Evolutionary conservation across 2,888 invertebrate species (phyloP).

Genomic region (Ophonus ardosiacus): DNA sequence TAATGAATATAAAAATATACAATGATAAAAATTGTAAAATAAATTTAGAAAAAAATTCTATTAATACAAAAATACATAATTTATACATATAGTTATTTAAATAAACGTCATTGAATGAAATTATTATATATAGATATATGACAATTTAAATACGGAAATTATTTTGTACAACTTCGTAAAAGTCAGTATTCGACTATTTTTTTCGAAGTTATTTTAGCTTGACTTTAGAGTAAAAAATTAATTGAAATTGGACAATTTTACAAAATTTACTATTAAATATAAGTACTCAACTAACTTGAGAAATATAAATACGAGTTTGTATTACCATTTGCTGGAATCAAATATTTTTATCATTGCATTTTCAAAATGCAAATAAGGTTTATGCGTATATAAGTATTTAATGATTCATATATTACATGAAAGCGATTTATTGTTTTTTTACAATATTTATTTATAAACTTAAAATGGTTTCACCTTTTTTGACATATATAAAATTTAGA

Average conservation of each 20-base stretch:
- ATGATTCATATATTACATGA: slow-evolving; percentile 32
- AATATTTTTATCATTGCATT: slow-evolving; percentile 46
- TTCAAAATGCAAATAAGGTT: slow-evolving; percentile 40
- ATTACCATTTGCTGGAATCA: slow-evolving; percentile 28
- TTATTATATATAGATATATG: slow-evolving; percentile 51
- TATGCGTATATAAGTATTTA: slow-evolving; percentile 26
- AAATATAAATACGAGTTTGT: slow-evolving; percentile 45
- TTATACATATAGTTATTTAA: slow-evolving; percentile 58
- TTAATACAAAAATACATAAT: slow-evolving; percentile 47
- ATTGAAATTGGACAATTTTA: slow-evolving; percentile 16
- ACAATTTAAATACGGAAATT: slow-evolving; percentile 55
- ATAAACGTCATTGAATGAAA: slow-evolving; percentile 50
- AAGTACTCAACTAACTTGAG: slow-evolving; percentile 28
- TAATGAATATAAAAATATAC: slow-evolving; percentile 48
- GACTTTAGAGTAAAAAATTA: slow-evolving; percentile 24
- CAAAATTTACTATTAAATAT: slow-evolving; percentile 45
- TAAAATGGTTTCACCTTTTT: neutral
- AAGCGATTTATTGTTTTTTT: slow-evolving; percentile 8
- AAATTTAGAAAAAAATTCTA: slow-evolving; percentile 55
- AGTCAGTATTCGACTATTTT: slow-evolving; percentile 45
- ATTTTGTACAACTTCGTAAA: slow-evolving; percentile 57
- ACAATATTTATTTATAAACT: neutral
- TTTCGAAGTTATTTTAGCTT: slow-evolving; percentile 34
- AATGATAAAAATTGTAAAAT: slow-evolving; percentile 55
- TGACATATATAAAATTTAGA: slow-evolving; percentile 29